phyloP scores from a whole-genome alignment of 2,797 vertebrate species.

The Acanthurus leucopareius region DNA sequence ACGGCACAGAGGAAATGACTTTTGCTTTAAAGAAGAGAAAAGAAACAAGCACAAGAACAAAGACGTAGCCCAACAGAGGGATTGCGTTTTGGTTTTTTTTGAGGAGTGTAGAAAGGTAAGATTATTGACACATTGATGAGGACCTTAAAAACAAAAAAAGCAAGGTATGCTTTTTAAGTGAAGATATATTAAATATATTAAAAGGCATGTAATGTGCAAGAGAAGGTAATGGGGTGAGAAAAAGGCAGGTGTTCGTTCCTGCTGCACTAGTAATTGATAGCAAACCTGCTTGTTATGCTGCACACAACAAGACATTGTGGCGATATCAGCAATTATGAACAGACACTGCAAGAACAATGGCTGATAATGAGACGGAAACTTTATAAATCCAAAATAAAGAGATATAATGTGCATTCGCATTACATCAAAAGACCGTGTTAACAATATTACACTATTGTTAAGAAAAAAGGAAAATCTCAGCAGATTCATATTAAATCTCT shows the following conservation, averaged over 20 bases:
- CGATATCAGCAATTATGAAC: constrained; percentile 67
- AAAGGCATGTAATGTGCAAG: constrained; percentile 51
- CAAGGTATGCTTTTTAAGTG: constrained; percentile 32
- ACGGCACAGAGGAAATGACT: constrained; percentile 70
- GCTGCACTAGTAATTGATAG: constrained; percentile 67
- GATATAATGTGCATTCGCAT: background rate
- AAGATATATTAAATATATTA: constrained; percentile 49
- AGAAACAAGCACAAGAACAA: constrained; percentile 56
- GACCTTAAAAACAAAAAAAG: constrained; percentile 27
- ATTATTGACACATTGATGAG: constrained; percentile 41
- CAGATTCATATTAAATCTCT: constrained; percentile 17
- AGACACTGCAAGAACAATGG: constrained; percentile 40
- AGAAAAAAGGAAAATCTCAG: background rate
- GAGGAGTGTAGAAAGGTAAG: constrained; percentile 43
- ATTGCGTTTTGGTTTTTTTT: constrained; percentile 20
- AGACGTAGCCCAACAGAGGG: constrained; percentile 33
- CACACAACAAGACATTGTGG: constrained; percentile 57
- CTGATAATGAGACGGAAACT: constrained; percentile 43
- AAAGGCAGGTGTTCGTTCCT: constrained; percentile 72
- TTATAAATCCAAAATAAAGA: constrained; percentile 13
- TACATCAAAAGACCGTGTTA: background rate
- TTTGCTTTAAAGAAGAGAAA: constrained; percentile 56
- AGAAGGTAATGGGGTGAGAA: constrained; percentile 73
- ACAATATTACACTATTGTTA: background rate
- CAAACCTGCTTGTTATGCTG: constrained; percentile 58